phyloP scores from a whole-genome alignment of 2,113 vertebrate genomes.

The Cryptomyrus ogoouensis region DNA sequence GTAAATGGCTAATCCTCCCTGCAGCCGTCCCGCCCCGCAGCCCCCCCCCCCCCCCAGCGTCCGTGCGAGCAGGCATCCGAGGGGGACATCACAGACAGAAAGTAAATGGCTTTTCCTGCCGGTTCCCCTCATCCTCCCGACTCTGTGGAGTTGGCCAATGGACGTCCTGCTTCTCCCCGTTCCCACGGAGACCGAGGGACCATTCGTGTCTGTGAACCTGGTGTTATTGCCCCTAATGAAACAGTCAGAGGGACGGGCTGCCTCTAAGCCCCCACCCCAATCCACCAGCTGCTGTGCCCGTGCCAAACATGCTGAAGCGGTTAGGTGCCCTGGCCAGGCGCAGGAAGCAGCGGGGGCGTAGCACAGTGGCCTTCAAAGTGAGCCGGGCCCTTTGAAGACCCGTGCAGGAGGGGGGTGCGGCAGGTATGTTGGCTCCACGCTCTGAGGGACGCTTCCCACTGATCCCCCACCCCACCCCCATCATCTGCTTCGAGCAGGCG shows the following conservation, averaged over 20 bases:
- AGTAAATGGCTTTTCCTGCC: slow-evolving; percentile 14
- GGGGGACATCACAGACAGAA: neutral
- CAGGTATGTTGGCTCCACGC: slow-evolving; percentile 81
- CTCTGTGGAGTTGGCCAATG: neutral
- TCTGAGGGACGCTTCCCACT: slow-evolving; percentile 40
- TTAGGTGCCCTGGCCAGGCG: slow-evolving; percentile 71
- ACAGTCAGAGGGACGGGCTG: slow-evolving; percentile 46
- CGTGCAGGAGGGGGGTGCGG: slow-evolving; percentile 65
- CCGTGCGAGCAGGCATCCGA: slow-evolving; percentile 19
- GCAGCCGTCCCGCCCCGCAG: neutral
- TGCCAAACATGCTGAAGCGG: slow-evolving; percentile 87
- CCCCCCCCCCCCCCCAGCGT: neutral
- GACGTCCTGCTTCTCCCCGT: neutral
- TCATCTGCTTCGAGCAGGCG: neutral
- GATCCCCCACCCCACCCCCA: slow-evolving; percentile 15
- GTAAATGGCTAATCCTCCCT: neutral
- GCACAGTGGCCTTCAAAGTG: slow-evolving; percentile 73
- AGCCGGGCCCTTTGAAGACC: slow-evolving; percentile 75
- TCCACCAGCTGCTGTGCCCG: slow-evolving; percentile 23
- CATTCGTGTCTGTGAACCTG: neutral
- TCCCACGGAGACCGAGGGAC: neutral
- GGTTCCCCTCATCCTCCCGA: neutral
- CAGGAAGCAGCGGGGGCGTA: slow-evolving; percentile 74
- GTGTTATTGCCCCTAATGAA: slow-evolving; percentile 36
- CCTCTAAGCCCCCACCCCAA: neutral